Conservation (phyloP, 2,113 vertebrate genomes). For the Cranoglanis bouderius region DNA sequence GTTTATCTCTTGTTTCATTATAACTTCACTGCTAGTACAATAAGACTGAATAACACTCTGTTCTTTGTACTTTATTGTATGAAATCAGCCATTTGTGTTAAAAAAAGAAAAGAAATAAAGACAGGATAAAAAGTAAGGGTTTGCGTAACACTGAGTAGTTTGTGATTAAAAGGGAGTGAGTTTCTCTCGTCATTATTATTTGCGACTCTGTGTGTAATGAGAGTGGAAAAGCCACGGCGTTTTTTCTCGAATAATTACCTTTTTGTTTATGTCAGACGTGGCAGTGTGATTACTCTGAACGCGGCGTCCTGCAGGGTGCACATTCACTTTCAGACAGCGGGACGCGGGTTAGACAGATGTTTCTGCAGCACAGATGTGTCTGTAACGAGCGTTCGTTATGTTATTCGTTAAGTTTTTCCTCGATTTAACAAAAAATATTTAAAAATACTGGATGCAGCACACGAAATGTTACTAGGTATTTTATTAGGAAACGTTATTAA, state of each 20-base stretch:
- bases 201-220: conserved; percentile 11
- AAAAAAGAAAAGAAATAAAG: too few species aligned
- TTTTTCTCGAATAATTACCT: conserved; percentile 27
- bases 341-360: conserved; percentile 34
- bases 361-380: conserved; percentile 49
- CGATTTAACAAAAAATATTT: not conserved
- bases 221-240: not conserved
- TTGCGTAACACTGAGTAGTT: not conserved
- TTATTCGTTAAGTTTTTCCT: too few species aligned
- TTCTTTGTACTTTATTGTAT: not conserved
- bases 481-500: not conserved
- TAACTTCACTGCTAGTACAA: not conserved
- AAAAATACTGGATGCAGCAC: not conserved
- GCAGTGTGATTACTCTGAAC: conserved; percentile 31
- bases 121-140: not conserved
- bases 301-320: conserved; percentile 33
- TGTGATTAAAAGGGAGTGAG: not conserved
- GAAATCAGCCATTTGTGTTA: not conserved
- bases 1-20: not conserved
- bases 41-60: not conserved
- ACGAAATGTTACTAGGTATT: not conserved
- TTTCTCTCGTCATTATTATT: not conserved
- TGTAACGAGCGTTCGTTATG: conserved; percentile 54
- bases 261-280: conserved; percentile 10
- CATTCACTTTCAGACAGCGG: conserved; percentile 23